Conservation (phyloP, 2,888 invertebrate genomes). For the Sphinx pinastri region DNA sequence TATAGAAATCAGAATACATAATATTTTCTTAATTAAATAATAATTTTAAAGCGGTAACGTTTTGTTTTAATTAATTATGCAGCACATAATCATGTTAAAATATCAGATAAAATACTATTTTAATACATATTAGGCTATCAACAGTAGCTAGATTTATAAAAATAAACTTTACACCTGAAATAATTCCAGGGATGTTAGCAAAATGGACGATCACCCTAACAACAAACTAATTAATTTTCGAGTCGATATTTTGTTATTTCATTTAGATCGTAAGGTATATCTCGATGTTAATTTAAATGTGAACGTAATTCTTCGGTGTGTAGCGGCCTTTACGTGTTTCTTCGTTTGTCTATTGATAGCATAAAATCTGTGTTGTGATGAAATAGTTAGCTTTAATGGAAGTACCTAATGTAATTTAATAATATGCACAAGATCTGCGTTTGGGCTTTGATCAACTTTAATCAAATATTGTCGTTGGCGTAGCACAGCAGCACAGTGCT, state of each 20-base stretch:
- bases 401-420: conserved; percentile 40
- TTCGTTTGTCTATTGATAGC: conserved; percentile 36
- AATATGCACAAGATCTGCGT: conserved; percentile 31
- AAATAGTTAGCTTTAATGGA: conserved; percentile 58
- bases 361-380: conserved; percentile 69
- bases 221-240: not conserved
- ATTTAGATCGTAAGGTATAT: conserved; percentile 18
- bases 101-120: no score
- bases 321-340: conserved; percentile 32
- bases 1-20: not conserved
- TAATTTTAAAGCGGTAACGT: not conserved
- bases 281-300: conserved; percentile 26
- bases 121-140: no score
- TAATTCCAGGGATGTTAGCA: not conserved
- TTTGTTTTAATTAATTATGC: no score
- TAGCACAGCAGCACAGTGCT: no score
- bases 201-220: not conserved
- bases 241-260: not conserved
- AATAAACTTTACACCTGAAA: no score
- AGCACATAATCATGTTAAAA: no score
- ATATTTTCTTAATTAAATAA: not conserved
- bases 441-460: not conserved
- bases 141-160: no score
- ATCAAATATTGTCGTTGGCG: no score
- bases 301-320: conserved; percentile 29